A percentile compares a stretch with the other conserved stretches of the same genome.
phyloP scores from a whole-genome alignment of 2,113 vertebrate genomes.

The Bolborhynchus lineola region DNA sequence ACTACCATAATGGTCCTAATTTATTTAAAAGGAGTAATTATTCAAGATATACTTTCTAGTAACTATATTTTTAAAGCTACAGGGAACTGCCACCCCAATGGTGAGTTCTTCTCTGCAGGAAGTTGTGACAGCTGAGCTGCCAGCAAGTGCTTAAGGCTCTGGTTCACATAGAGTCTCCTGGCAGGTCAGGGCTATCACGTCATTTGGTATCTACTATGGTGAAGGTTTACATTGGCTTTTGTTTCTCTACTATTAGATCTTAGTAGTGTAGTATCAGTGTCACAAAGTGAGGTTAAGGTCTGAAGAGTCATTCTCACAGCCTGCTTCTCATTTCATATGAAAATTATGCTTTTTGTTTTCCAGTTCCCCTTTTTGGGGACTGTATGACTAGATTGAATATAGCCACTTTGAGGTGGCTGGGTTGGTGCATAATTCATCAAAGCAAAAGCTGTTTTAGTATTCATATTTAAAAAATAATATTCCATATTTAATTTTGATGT shows the following conservation, averaged over 20 bases:
- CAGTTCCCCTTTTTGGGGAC: neutral
- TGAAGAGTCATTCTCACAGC: neutral
- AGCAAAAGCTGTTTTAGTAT: neutral
- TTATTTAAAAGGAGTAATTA: neutral
- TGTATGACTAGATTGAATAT: neutral
- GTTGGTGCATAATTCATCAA: conserved; percentile 24
- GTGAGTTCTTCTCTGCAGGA: neutral
- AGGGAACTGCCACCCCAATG: neutral
- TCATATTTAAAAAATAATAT: neutral
- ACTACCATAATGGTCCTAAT: neutral
- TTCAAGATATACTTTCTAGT: neutral
- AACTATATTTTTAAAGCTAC: neutral
- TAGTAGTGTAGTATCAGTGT: neutral
- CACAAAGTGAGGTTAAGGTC: neutral
- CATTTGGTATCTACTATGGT: accelerated
- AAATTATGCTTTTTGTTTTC: neutral
- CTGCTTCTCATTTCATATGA: neutral
- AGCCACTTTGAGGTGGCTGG: neutral
- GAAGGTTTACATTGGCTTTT: neutral
- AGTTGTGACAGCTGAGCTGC: neutral
- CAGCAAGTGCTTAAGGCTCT: accelerated
- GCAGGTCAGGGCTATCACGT: accelerated
- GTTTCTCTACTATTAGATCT: neutral
- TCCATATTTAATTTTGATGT: neutral
- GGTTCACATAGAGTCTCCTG: accelerated